A percentile compares a stretch with the other conserved stretches of the same genome.
phyloP scores from a whole-genome alignment of 2,888 invertebrate genomes.

The Leistus spinibarbis region DNA sequence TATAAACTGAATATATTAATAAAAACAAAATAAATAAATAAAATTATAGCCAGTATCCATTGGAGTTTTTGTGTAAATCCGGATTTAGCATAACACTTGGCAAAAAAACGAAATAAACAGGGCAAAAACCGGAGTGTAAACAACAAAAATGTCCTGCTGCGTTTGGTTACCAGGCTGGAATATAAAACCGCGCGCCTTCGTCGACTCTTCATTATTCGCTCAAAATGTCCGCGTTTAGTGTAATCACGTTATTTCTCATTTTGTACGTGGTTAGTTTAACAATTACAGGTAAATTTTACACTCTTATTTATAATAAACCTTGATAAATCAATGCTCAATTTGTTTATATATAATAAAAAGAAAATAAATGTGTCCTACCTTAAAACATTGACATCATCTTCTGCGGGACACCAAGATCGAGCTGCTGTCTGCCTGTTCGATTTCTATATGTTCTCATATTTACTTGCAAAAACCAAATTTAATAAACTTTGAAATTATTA shows the following conservation, averaged over 20 bases:
- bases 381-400: no score
- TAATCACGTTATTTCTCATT: slow-evolving; percentile 25
- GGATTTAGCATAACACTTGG: not conserved
- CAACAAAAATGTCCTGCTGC: slow-evolving; percentile 25
- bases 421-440: no score
- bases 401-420: no score
- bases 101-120: slow-evolving; percentile 17
- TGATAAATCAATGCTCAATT: no score
- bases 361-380: no score
- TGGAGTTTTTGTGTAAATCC: not conserved
- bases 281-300: slow-evolving; percentile 11
- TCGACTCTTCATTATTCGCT: not conserved
- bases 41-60: slow-evolving; percentile 11
- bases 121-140: slow-evolving; percentile 27
- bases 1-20: not conserved
- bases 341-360: no score
- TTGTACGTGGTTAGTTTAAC: slow-evolving; percentile 21
- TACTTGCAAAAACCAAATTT: no score
- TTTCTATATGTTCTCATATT: no score
- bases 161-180: slow-evolving; percentile 4
- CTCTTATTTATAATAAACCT: not conserved
- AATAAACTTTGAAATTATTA: no score
- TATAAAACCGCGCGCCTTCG: slow-evolving; percentile 9
- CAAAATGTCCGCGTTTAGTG: slow-evolving; percentile 27
- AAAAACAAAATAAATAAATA: slow-evolving; percentile 11